A percentile compares a stretch with the other conserved stretches of the same genome.
phyloP scores from a whole-genome alignment of 2,888 invertebrate species.

The Agapetus fuscipes region DNA sequence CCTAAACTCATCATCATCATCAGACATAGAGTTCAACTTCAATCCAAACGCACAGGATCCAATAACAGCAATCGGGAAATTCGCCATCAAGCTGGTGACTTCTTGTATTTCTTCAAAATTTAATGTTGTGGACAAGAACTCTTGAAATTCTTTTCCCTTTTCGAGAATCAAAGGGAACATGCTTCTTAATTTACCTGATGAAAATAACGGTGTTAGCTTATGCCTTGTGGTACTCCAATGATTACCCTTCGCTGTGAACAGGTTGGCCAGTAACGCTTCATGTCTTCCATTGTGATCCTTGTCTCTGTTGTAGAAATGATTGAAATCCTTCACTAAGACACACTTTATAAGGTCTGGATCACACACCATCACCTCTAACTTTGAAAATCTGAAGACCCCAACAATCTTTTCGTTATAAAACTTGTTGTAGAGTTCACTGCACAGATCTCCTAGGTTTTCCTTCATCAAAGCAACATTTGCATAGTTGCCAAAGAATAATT shows the following conservation, averaged over 20 bases:
- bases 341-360: constrained; percentile 31
- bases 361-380: constrained; percentile 27
- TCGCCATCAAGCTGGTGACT: constrained; percentile 9
- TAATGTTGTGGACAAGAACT: constrained; percentile 21
- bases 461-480: constrained; percentile 24
- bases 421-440: constrained; percentile 26
- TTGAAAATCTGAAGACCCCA: constrained; percentile 29
- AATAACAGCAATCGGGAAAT: constrained; percentile 22
- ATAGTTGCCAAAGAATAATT: constrained; percentile 28
- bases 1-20: constrained; percentile 7
- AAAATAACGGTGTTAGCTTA: constrained; percentile 30
- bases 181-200: constrained; percentile 31
- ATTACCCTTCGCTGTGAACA: constrained; percentile 30
- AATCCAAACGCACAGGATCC: constrained; percentile 25
- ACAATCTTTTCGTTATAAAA: constrained; percentile 30
- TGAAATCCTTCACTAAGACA: constrained; percentile 32
- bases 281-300: constrained; percentile 26
- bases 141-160: constrained; percentile 26
- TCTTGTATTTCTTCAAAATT: constrained; percentile 1
- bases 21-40: constrained; percentile 10
- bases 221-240: constrained; percentile 29
- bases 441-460: constrained; percentile 23
- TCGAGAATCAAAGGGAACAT: constrained; percentile 30
- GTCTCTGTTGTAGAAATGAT: constrained; percentile 29
- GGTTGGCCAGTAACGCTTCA: constrained; percentile 28